A percentile compares a stretch with the other conserved stretches of the same genome.
Evolutionary conservation across 1,140 invertebrate genomes (phyloP).

Genomic region (Penaeus indicus): DNA sequence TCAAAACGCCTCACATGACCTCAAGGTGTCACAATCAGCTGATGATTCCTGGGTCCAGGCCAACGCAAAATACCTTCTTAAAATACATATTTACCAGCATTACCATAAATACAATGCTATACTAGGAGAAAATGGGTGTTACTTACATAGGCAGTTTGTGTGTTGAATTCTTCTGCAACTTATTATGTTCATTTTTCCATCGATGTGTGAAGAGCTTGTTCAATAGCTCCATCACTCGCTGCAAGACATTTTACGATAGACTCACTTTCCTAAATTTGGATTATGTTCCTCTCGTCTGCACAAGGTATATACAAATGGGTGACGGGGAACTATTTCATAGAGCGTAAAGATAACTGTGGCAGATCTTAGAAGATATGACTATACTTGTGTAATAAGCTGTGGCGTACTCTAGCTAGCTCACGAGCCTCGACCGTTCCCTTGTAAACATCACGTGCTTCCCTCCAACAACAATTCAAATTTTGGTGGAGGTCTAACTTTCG

Average conservation of each 20-base stretch:
- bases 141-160: neutral
- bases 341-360: too few species aligned
- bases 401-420: too few species aligned
- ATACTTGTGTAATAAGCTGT: too few species aligned
- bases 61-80: conserved; percentile 10
- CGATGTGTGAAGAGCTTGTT: conserved; percentile 27
- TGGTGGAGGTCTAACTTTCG: neutral
- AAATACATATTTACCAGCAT: too few species aligned
- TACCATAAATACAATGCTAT: too few species aligned
- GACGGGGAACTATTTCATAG: too few species aligned
- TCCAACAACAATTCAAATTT: conserved; percentile 25
- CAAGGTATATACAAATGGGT: too few species aligned
- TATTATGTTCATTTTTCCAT: conserved; percentile 23
- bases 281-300: too few species aligned
- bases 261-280: too few species aligned
- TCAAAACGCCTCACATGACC: neutral
- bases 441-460: conserved; percentile 33
- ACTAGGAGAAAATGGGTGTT: too few species aligned
- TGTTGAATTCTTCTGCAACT: conserved; percentile 2
- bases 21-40: conserved; percentile 40
- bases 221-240: conserved; percentile 36
- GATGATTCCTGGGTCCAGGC: conserved; percentile 12
- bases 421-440: neutral
- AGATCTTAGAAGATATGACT: too few species aligned
- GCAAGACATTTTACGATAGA: neutral